Base-by-base conservation (phyloP, 2,113 vertebrate genomes). In the Illadopsis cleaveri region DNA sequence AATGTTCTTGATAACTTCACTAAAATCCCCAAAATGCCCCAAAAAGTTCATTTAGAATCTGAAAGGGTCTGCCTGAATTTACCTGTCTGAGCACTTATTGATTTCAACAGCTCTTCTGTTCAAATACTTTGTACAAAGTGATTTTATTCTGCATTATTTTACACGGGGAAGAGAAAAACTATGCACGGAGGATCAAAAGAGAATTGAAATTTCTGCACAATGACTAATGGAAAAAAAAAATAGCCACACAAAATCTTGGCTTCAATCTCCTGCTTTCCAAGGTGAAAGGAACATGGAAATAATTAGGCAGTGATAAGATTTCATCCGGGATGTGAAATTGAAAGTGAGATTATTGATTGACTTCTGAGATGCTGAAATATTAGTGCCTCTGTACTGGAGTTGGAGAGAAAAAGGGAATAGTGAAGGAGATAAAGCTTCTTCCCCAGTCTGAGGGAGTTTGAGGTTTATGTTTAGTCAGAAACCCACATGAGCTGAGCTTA, bases 11-110 rank as follows among this genome's bases (percentile, higher is more conserved):
- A 23, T 28, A 78, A 70, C 31, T 28, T 83, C 25, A 30, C 5
- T 48, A 54, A 71, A 78, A 15, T 1, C 10, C 4, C 2, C 11
- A 1, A 53, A 62, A 51, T 5, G 1, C 0, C 28, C 11, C 8
- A 9, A 35, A 72, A 22, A 3, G 0, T 30, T 79, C 2, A 27
- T 64, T 93, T 76, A 51, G 51, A 38, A 35, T 31, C 14, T 6
- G 0, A 17, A 89, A 80, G 1, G n/a, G n/a, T n/a, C n/a, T 0
- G 31, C 5, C 27, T 80, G 37, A 76, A 11, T 22, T 80, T 42
- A 35, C 40, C 3, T 38, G 22, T 16, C 37, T 37, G 7, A 53
- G 16, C 6, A 60, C 6, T 61, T 68, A 27, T 0, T 53, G 22
- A 71, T 77, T 78, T 78, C 15, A 70, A 0, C 38, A 35, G 7